These are phyloP conservation scores for Muscicapa comitata DNA, from an alignment of 2,797 vertebrate genomes.

Conservation along the genomic window DNA sequence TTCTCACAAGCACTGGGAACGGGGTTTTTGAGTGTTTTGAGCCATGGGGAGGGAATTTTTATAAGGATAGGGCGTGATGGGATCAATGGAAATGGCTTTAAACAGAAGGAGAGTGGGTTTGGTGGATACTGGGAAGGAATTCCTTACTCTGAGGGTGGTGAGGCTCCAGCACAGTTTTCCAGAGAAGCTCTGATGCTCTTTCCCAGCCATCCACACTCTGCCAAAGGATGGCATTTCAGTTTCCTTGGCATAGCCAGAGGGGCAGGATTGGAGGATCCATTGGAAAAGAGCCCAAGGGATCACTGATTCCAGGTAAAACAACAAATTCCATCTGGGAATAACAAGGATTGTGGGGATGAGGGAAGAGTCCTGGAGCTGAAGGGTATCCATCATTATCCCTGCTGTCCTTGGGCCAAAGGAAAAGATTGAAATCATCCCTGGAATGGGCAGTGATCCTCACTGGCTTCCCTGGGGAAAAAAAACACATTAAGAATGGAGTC, in stretches of 20 bases:
- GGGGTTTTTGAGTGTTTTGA: background rate
- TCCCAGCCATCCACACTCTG: background rate
- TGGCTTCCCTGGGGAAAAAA: background rate
- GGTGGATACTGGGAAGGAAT: background rate
- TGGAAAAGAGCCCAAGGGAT: background rate
- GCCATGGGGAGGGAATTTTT: background rate
- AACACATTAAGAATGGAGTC: accelerated
- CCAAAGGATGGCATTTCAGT: accelerated
- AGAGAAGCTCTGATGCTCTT: background rate
- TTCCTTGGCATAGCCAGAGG: background rate
- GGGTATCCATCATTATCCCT: background rate
- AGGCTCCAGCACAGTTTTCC: background rate
- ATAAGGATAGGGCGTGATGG: accelerated
- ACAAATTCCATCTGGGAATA: background rate
- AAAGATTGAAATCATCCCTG: background rate
- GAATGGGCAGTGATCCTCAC: background rate
- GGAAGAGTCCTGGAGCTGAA: no score
- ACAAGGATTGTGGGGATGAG: background rate
- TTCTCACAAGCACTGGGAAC: background rate
- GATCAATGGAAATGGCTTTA: background rate
- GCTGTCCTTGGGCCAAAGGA: background rate
- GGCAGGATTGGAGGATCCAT: accelerated
- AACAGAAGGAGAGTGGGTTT: background rate
- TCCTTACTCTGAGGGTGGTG: accelerated
- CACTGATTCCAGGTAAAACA: accelerated